A percentile compares a stretch with the other conserved stretches of the same genome.
Evolutionary conservation across 2,113 vertebrate genomes (phyloP).

Genomic region (Theristicus caerulescens): DNA sequence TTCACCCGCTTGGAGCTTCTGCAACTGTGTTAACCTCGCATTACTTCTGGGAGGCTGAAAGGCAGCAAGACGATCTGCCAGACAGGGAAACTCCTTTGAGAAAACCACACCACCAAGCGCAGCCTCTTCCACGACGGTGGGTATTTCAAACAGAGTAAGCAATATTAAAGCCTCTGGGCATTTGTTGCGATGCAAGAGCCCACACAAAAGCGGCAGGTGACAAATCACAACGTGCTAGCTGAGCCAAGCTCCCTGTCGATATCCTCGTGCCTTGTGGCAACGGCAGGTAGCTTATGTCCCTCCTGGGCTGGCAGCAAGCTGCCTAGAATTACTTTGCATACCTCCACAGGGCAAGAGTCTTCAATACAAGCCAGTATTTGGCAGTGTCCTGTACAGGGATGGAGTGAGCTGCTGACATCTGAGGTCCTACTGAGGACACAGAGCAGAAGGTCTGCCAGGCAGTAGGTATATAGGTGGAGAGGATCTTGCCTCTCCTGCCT

Average conservation of each 20-base stretch:
- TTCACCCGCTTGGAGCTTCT: neutral
- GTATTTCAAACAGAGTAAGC: neutral
- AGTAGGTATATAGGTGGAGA: rapidly evolving
- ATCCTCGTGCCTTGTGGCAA: neutral
- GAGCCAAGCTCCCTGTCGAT: neutral
- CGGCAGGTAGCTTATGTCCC: neutral
- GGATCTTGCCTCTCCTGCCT: neutral
- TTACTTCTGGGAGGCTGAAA: neutral
- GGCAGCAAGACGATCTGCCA: neutral
- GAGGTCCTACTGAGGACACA: neutral
- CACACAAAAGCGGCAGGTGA: neutral
- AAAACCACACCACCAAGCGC: neutral
- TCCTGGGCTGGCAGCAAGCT: neutral
- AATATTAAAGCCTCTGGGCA: neutral
- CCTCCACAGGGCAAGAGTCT: neutral
- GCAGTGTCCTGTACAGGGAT: neutral
- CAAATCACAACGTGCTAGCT: neutral
- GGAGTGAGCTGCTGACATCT: neutral
- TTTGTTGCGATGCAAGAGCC: neutral
- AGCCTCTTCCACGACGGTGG: neutral
- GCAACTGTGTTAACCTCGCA: rapidly evolving
- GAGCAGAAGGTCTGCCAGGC: neutral
- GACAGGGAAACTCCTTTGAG: neutral
- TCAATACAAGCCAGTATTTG: neutral
- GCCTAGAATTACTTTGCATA: neutral